Percentiles rank a stretch among this genome's conserved stretches.
These are phyloP conservation scores for Agrotis ipsilon DNA, from an alignment of 2,888 invertebrate genomes.

Conservation along the genomic window DNA sequence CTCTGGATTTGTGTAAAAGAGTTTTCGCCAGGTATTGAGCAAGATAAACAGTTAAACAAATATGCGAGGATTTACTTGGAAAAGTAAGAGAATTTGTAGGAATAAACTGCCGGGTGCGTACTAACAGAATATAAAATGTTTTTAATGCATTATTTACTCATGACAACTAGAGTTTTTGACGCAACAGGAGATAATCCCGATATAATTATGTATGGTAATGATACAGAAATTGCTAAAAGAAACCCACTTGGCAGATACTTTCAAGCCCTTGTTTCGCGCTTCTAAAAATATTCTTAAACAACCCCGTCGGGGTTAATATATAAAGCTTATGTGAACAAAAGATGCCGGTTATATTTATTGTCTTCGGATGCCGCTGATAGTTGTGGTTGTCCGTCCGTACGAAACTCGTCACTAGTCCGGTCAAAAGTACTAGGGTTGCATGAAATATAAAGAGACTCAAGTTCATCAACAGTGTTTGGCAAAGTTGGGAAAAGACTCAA, in stretches of 20 bases:
- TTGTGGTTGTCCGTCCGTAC: too few species aligned
- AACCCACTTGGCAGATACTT: too few species aligned
- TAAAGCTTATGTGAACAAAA: neutral
- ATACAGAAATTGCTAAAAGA: too few species aligned
- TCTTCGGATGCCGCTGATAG: neutral
- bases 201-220: too few species aligned
- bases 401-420: neutral
- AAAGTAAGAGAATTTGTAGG: conserved; percentile 15
- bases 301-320: neutral
- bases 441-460: neutral
- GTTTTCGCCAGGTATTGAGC: conserved; percentile 30
- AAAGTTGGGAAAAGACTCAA: neutral
- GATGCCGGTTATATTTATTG: too few species aligned
- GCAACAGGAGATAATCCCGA: too few species aligned
- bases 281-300: neutral
- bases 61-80: conserved; percentile 20
- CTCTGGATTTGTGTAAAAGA: conserved; percentile 17
- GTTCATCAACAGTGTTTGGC: neutral
- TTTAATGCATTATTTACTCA: neutral
- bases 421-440: conserved; percentile 4
- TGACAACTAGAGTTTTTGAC: too few species aligned
- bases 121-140: conserved; percentile 2
- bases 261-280: too few species aligned
- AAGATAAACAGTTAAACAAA: conserved; percentile 44
- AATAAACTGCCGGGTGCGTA: neutral